Evolutionary conservation across 2,888 invertebrate species (phyloP).

Genomic region (Macrophya annulata): DNA sequence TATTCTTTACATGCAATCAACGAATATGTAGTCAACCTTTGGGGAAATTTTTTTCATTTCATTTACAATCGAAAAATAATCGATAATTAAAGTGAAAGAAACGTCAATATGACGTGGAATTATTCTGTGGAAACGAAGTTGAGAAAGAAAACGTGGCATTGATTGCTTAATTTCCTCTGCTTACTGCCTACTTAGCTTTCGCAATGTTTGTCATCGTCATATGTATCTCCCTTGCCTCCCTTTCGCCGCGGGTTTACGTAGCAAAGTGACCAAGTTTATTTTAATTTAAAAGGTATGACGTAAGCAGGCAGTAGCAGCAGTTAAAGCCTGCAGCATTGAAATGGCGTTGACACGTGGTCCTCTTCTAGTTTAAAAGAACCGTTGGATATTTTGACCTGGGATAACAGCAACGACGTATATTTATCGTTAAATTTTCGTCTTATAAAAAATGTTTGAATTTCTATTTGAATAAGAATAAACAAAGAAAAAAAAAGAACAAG

Average conservation of each 20-base stretch:
- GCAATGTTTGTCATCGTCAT: conserved; percentile 64
- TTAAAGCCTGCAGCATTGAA: conserved; percentile 53
- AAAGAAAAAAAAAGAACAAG: not conserved
- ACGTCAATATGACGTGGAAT: not conserved
- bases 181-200: conserved; percentile 50
- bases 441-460: not conserved
- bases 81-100: conserved; percentile 3
- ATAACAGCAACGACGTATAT: conserved; percentile 19
- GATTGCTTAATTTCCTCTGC: conserved; percentile 19
- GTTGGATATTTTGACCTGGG: conserved; percentile 54
- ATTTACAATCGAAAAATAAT: not conserved
- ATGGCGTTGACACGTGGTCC: conserved; percentile 57
- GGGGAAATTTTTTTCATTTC: not conserved
- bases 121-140: conserved; percentile 36
- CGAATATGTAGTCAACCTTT: not conserved
- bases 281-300: conserved; percentile 61
- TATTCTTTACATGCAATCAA: not conserved
- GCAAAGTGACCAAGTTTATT: conserved; percentile 57
- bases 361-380: conserved; percentile 54
- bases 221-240: conserved; percentile 43
- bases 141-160: conserved; percentile 48
- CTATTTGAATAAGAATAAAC: not conserved
- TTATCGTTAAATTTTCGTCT: not conserved
- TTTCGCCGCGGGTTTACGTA: conserved; percentile 51
- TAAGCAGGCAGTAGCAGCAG: conserved; percentile 54